A percentile compares a stretch with the other conserved stretches of the same genome.
phyloP scores from a whole-genome alignment of 1,140 invertebrate genomes.

The Melipona quadrifasciata region DNA sequence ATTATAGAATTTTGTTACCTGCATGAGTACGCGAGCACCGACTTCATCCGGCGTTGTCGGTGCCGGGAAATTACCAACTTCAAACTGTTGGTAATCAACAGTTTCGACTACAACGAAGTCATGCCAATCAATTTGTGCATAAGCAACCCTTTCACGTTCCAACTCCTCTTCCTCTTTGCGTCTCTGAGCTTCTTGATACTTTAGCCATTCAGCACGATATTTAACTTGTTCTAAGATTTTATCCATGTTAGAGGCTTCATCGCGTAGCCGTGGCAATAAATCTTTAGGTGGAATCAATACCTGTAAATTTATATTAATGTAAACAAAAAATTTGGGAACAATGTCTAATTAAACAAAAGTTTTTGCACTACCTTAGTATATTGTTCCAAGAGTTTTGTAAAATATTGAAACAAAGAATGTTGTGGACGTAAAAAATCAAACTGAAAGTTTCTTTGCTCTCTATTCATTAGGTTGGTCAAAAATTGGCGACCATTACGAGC shows the following conservation, averaged over 20 bases:
- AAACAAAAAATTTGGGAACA: slow-evolving; percentile 13
- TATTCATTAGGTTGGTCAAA: slow-evolving; percentile 98
- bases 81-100: slow-evolving; percentile 98
- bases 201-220: slow-evolving; percentile 97
- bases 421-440: slow-evolving; percentile 99
- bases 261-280: slow-evolving; percentile 89
- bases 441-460: slow-evolving; percentile 98
- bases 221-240: slow-evolving; percentile 95
- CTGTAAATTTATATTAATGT: slow-evolving; percentile 71
- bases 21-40: slow-evolving; percentile 95
- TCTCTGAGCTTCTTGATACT: slow-evolving; percentile 95
- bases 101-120: slow-evolving; percentile 99
- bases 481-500: slow-evolving; percentile 99
- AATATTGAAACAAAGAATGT: slow-evolving; percentile 99
- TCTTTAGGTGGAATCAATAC: slow-evolving; percentile 97
- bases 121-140: slow-evolving; percentile 99
- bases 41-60: slow-evolving; percentile 99
- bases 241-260: slow-evolving; percentile 89
- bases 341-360: neutral
- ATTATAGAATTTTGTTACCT: slow-evolving; percentile 80
- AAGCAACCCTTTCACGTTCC: slow-evolving; percentile 97
- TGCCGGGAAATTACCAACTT: slow-evolving; percentile 97
- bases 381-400: slow-evolving; percentile 98
- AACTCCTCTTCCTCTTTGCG: slow-evolving; percentile 96
- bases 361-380: slow-evolving; percentile 91